Conservation (phyloP, 2,888 invertebrate species). For the Lissonota sp. region DNA sequence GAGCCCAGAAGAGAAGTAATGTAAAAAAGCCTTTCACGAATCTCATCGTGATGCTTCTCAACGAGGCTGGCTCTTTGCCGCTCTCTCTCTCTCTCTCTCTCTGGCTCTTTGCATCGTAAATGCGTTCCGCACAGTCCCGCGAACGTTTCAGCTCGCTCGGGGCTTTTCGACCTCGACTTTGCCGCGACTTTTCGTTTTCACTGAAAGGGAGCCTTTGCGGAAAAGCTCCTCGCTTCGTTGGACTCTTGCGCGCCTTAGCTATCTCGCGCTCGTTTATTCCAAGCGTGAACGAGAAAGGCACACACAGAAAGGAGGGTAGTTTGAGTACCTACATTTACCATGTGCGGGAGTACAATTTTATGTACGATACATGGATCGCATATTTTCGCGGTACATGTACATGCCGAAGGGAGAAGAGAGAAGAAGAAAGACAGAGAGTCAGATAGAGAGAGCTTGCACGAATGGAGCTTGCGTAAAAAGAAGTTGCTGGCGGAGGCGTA, state of each 20-base stretch:
- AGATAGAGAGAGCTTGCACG: slow-evolving; percentile 52
- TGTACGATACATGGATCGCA: slow-evolving; percentile 23
- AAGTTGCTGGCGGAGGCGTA: slow-evolving; percentile 76
- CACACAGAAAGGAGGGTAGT: slow-evolving; percentile 9
- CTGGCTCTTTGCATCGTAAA: not conserved
- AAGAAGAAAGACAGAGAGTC: slow-evolving; percentile 46
- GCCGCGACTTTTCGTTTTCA: slow-evolving; percentile 42
- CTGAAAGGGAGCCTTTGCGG: slow-evolving; percentile 34
- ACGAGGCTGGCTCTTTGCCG: no score
- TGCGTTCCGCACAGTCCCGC: not conserved
- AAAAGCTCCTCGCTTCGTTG: slow-evolving; percentile 15
- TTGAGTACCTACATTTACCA: slow-evolving; percentile 40
- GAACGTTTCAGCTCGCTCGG: slow-evolving; percentile 24
- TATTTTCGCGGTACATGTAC: slow-evolving; percentile 33
- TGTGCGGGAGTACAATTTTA: slow-evolving; percentile 24
- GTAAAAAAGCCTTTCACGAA: slow-evolving; percentile 8
- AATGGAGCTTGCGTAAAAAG: slow-evolving; percentile 69
- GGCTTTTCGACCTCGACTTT: slow-evolving; percentile 52
- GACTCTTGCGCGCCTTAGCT: slow-evolving; percentile 37
- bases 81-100: no score
- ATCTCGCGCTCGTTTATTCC: slow-evolving; percentile 55
- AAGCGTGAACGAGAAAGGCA: slow-evolving; percentile 60
- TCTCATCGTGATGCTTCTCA: no score
- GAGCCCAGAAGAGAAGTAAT: no score
- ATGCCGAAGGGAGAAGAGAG: slow-evolving; percentile 25